Evolutionary conservation across 2,888 invertebrate species (phyloP).

Genomic region (Hypolimnas misippus): DNA sequence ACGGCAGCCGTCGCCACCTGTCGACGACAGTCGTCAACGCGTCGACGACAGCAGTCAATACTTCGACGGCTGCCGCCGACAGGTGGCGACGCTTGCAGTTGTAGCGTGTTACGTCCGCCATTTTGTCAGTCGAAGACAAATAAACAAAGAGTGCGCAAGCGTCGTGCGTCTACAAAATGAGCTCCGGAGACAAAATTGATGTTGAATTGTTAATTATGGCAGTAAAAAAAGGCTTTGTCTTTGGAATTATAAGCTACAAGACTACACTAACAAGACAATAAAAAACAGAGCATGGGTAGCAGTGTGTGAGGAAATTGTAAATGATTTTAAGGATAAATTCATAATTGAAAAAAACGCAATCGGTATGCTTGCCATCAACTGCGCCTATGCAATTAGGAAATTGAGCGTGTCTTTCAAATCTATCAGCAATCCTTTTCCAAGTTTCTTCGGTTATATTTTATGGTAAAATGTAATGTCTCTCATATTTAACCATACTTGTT

Average conservation of each 20-base stretch:
- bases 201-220: constrained; percentile 20
- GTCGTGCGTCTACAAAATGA: constrained; percentile 17
- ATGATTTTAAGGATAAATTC: constrained; percentile 21
- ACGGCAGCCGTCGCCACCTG: too few species aligned
- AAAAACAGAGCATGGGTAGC: constrained; percentile 17
- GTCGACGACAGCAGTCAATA: too few species aligned
- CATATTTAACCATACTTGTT: constrained; percentile 32
- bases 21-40: too few species aligned
- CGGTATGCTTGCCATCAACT: too few species aligned
- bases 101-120: neutral
- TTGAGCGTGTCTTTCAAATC: too few species aligned
- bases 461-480: too few species aligned
- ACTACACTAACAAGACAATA: constrained; percentile 19
- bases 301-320: constrained; percentile 16
- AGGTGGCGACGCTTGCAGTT: constrained; percentile 13
- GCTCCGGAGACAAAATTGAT: constrained; percentile 19
- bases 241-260: constrained; percentile 20
- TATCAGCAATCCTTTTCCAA: too few species aligned
- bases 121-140: constrained; percentile 12
- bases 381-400: too few species aligned
- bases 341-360: constrained; percentile 23
- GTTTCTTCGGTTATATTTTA: too few species aligned
- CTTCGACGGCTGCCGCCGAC: too few species aligned
- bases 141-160: constrained; percentile 16
- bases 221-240: constrained; percentile 20